Conservation (phyloP, 2,888 invertebrate species). For the Clanis bilineata region DNA sequence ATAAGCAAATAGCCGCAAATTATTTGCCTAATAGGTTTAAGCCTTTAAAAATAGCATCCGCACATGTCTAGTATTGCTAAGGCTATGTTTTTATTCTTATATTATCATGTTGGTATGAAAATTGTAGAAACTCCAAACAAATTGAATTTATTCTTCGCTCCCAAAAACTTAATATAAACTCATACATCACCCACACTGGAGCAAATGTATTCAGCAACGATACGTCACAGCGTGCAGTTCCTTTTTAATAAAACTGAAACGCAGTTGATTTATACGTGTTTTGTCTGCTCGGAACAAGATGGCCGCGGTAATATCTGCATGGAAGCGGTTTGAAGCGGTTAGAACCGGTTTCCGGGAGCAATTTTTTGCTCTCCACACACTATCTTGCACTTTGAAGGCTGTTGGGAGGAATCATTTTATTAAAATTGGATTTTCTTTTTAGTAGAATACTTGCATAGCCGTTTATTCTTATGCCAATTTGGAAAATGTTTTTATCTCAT, state of each 20-base stretch:
- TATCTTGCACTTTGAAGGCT: constrained; percentile 49
- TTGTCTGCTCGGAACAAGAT: constrained; percentile 64
- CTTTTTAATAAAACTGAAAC: constrained; percentile 63
- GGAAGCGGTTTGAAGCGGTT: constrained; percentile 52
- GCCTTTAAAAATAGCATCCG: too few relatives aligned
- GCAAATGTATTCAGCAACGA: constrained; percentile 29
- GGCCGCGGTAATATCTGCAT: constrained; percentile 65
- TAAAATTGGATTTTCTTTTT: constrained; percentile 29
- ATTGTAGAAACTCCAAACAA: neutral
- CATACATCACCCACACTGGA: constrained; percentile 11
- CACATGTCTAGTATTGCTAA: too few relatives aligned
- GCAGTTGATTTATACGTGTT: constrained; percentile 65
- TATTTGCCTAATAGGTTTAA: too few relatives aligned
- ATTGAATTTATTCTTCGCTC: neutral
- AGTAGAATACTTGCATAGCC: too few relatives aligned
- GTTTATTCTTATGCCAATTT: too few relatives aligned
- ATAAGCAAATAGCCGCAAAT: too few relatives aligned
- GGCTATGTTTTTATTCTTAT: neutral
- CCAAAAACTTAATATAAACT: constrained; percentile 16
- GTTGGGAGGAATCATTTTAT: constrained; percentile 48
- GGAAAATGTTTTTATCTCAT: too few relatives aligned
- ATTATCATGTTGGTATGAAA: neutral
- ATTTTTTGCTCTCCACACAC: constrained; percentile 54
- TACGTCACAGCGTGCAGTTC: constrained; percentile 40
- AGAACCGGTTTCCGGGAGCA: constrained; percentile 48